Percentiles rank a stretch among this genome's conserved stretches.
Conservation (phyloP, 2,888 invertebrate genomes). For the Galeruca laticollis region DNA sequence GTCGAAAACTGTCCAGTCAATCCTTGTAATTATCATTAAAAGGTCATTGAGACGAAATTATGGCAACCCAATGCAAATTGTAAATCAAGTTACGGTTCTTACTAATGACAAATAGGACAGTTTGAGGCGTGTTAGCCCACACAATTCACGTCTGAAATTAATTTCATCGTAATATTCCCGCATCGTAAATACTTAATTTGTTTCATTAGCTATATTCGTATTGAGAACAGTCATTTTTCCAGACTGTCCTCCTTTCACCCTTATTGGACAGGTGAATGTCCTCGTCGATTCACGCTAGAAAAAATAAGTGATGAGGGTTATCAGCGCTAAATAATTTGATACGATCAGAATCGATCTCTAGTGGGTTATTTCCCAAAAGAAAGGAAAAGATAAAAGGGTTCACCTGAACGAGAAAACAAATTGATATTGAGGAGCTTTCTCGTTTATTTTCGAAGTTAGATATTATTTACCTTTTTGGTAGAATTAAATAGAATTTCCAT, state of each 20-base stretch:
- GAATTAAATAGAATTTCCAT: too few relatives aligned
- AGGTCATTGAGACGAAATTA: too few relatives aligned
- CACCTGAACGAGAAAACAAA: not conserved
- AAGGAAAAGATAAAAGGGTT: not conserved
- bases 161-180: too few relatives aligned
- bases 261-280: slow-evolving; percentile 23
- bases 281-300: slow-evolving; percentile 16
- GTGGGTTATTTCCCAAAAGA: slow-evolving; percentile 13
- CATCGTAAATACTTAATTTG: too few relatives aligned
- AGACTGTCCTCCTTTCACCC: not conserved
- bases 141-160: too few relatives aligned
- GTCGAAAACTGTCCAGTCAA: too few relatives aligned
- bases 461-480: too few relatives aligned
- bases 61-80: too few relatives aligned
- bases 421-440: not conserved
- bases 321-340: slow-evolving; percentile 26
- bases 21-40: too few relatives aligned
- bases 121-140: not conserved
- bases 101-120: not conserved
- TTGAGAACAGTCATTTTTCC: not conserved
- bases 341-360: slow-evolving; percentile 19
- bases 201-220: not conserved
- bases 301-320: slow-evolving; percentile 22
- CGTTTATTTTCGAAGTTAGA: not conserved
- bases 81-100: not conserved